Evolutionary conservation across 2,888 invertebrate species (phyloP), one percentile per base, ranked within the genome.

Genomic region (Baronia brevicornis): DNA sequence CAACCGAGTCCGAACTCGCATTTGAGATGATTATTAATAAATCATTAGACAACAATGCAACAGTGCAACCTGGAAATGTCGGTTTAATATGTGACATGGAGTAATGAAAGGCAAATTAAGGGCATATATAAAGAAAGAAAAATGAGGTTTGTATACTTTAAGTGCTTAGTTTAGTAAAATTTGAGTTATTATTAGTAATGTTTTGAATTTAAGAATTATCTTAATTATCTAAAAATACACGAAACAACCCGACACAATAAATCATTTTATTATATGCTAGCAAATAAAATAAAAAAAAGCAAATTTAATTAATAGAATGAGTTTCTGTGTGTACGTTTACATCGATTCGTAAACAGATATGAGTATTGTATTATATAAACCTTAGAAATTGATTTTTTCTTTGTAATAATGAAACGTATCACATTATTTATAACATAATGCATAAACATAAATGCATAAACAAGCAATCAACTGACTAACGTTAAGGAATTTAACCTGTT

Each of bases 1-100:
- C 65, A 61, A 57, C 29, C 28, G 13, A 21, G 26, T 32, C 27
- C 24, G 21, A 15, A 14, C 23, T 9, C 28, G 22, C 29, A 25
- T 30, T 26, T 17, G 30, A 22, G 20, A 6, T 33, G 32, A 33
- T 33, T 27, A 36, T 22, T 36, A 36, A 36, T 36, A 27, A 36
- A 31, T 31, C 27, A 31, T 31, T 36, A 27, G 30, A 30, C 35
- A 35, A 35, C 32, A 25, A 19, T 8, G 18, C 30, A 4, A 17
- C 8, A 25, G 26, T 12, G 12, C 27, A 14, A 10, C 5, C 30
- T 14, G 14, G 14, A 13, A 25, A 25, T 25, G 10, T 25, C 3
- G 13, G 7, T 13, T 24, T 13, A 19, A 32, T 8, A 19, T 18
- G 3, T 3, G 13, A 20, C 25, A 17, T 5, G 8, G 7, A 14